Base-by-base conservation (phyloP, 2,113 vertebrate species). In the Cygnus buccinator region DNA sequence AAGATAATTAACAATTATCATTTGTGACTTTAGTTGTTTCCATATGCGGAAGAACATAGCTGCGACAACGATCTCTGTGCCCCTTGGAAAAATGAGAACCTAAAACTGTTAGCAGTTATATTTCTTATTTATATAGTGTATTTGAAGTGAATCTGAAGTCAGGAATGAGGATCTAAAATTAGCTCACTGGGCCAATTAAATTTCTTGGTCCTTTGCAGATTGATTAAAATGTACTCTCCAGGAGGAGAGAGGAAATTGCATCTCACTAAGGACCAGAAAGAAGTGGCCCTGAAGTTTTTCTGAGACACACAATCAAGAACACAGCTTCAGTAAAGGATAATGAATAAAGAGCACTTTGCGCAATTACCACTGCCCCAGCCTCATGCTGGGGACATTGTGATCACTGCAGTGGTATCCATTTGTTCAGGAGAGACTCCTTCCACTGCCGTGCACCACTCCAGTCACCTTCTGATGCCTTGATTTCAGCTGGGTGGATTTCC, bases 171-270 rank as follows among this genome's bases (percentile, higher is more conserved):
- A 84, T 43, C 26, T 90, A 86, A 93, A 95, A 93, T 95, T 87
- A 92, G 41, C n/a, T 90, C 20, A 28, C 70, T 70, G 68, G 67
- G 44, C 31, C 85, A 80, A 46, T 96, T 96, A 91, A 94, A 79
- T 16, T 61, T 66, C 16, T 80, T 87, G 77, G 46, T 94, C 89
- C 67, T 54, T 85, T 87, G 55, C 54, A 90, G 46, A 46, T 83
- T 84, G 78, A 95, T 81, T 94, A 86, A 80, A 44, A 89, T 90
- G 33, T 58, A 10, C 72, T 94, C 65, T 94, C 54, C 58, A 68
- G 90, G 78, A 92, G 55, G 54, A 89, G 48, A 91, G 58, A 96
- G 86, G 84, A 95, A 92, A 93, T 91, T 82, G 23, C 63, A 55
- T 89, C 39, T 93, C 57, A 39, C 59, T 84, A 70, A 91, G 84